A percentile compares a stretch with the other conserved stretches of the same genome.
Conservation (phyloP, 2,888 invertebrate species). For the Platerodrilus igneus region DNA sequence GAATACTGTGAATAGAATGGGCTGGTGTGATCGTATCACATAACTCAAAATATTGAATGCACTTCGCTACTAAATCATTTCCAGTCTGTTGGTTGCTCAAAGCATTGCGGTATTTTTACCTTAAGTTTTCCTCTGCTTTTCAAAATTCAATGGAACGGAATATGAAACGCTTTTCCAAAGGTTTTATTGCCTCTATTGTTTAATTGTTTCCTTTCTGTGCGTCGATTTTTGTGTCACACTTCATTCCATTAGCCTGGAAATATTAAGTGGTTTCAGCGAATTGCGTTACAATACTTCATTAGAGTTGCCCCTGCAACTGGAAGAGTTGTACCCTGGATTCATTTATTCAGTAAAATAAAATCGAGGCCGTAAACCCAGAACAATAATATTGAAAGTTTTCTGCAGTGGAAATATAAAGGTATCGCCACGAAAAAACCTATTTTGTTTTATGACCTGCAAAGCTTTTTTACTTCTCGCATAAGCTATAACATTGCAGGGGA, state of each 20-base stretch:
- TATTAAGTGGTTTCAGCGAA: slow-evolving; percentile 12
- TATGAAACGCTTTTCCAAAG: slow-evolving; percentile 25
- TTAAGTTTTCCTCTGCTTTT: slow-evolving; percentile 25
- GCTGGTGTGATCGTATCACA: slow-evolving; percentile 35
- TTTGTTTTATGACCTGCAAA: slow-evolving; percentile 33
- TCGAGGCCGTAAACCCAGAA: not conserved
- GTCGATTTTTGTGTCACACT: slow-evolving; percentile 8
- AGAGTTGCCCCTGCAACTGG: not conserved
- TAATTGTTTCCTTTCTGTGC: slow-evolving; percentile 21
- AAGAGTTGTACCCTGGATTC: too few species aligned
- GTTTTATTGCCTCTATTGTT: slow-evolving; percentile 20
- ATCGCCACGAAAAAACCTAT: slow-evolving; percentile 32
- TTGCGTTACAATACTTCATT: not conserved
- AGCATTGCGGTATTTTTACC: slow-evolving; percentile 37
- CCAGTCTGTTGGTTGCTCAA: slow-evolving; percentile 40
- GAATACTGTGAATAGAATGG: slow-evolving; percentile 40
- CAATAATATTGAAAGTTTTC: not conserved
- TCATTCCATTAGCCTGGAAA: slow-evolving; percentile 10
- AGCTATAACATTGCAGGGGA: slow-evolving; percentile 31
- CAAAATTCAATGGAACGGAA: slow-evolving; percentile 25
- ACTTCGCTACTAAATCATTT: slow-evolving; percentile 42
- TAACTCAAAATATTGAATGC: slow-evolving; percentile 39
- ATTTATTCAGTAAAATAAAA: not conserved
- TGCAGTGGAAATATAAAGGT: slow-evolving; percentile 13
- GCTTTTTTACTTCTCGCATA: slow-evolving; percentile 29